Evolutionary conservation across 2,797 vertebrate species (phyloP).

Genomic region (Scomberomorus guttatus): DNA sequence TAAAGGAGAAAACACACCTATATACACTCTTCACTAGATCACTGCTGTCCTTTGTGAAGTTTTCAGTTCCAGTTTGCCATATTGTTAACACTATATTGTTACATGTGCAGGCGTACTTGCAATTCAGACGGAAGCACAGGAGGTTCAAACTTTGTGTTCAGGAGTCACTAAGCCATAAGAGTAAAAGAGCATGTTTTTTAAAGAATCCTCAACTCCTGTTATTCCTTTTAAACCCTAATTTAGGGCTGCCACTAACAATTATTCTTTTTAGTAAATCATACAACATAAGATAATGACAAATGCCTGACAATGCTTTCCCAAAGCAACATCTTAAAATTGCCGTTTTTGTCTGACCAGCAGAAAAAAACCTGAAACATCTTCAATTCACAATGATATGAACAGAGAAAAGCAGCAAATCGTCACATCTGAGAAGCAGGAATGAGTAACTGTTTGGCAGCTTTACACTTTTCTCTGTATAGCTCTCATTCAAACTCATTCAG

Average conservation of each 20-base stretch:
- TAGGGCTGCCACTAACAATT: too few relatives aligned
- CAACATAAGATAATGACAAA: too few relatives aligned
- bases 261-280: too few relatives aligned
- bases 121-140: too few relatives aligned
- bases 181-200: neutral
- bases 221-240: neutral
- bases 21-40: too few relatives aligned
- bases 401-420: neutral
- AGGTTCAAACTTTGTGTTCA: too few relatives aligned
- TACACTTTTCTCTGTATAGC: neutral
- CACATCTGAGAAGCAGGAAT: neutral
- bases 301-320: neutral
- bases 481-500: neutral
- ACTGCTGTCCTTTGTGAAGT: too few relatives aligned
- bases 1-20: neutral
- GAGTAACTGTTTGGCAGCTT: neutral
- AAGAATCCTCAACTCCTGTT: neutral
- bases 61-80: too few relatives aligned
- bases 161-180: too few relatives aligned
- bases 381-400: neutral
- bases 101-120: too few relatives aligned
- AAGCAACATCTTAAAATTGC: neutral
- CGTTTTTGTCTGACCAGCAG: neutral
- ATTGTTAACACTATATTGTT: too few relatives aligned
- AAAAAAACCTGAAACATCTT: neutral